Base-by-base conservation (phyloP, 2,888 invertebrate genomes). In the Cataglyphis rosenhaueri region DNA sequence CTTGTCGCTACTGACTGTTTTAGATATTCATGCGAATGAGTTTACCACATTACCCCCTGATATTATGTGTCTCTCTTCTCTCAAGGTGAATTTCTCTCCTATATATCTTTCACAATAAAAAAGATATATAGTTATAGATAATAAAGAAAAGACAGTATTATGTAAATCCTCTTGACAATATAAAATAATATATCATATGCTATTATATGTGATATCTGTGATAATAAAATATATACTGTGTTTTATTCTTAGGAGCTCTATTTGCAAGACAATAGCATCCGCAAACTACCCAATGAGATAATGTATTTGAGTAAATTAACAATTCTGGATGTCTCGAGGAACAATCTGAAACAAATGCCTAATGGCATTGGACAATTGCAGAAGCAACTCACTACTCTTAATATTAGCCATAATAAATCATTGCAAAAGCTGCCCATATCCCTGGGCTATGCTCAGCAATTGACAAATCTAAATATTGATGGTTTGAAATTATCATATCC, bases 241-340 rank as follows among this genome's bases (percentile, higher is more conserved):
- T 15, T 61, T 18, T 75, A 38, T 76, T 32, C 89, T 84, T 93
- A 97, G 97, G 97, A 97, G 93, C 95, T 98, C 84, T 96, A 97
- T 95, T 91, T 97, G 86, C 97, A 97, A 92, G 95, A 96, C 92
- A 98, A 98, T 95, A 95, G 95, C 85, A 94, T 98, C 82, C 96
- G 96, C 92, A 95, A 95, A 90, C 95, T 98, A 93, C 97, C 98
- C 86, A 96, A 96, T 83, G 95, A 96, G 86, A 96, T 98, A 91
- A 96, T 96, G 89, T 94, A 95, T 84, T 95, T 98, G 90, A 95
- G 95, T 86, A 95, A 96, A 87, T 95, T 98, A 86, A 95, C 96
- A 93, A 95, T 97, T 87, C 95, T 98, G 84, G 96, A 98, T 95
- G 94, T 97, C 52, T 97, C 97, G 44, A 95, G 96, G 90, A 98